phyloP scores from a whole-genome alignment of 2,888 invertebrate species.

The Chamaedrilus cognettii region DNA sequence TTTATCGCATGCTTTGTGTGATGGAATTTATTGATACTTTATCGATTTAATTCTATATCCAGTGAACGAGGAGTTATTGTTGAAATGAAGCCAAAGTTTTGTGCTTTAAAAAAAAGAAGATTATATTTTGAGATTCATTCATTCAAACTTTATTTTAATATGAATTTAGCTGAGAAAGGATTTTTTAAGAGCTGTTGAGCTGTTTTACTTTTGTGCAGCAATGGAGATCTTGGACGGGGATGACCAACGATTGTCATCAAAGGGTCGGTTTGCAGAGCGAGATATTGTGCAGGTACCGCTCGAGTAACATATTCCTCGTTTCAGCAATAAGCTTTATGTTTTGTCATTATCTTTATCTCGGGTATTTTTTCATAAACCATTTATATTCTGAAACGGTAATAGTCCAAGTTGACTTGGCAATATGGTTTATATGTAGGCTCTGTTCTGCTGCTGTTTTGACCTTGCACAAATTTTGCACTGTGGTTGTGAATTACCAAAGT shows the following conservation, averaged over 20 bases:
- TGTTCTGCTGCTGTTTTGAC: too few species aligned
- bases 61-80: not conserved
- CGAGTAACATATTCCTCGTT: not conserved
- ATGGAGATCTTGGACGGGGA: constrained; percentile 54
- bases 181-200: not conserved
- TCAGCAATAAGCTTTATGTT: too few species aligned
- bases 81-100: too few species aligned
- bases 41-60: not conserved
- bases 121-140: not conserved
- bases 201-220: constrained; percentile 29
- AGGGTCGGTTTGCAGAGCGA: constrained; percentile 45
- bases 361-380: too few species aligned
- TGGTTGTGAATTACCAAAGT: too few species aligned
- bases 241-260: constrained; percentile 42
- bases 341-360: too few species aligned
- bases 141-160: not conserved
- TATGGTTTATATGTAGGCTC: too few species aligned
- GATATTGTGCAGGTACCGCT: constrained; percentile 44
- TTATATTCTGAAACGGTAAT: too few species aligned
- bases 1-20: too few species aligned
- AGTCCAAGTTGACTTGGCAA: too few species aligned
- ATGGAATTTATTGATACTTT: not conserved
- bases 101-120: too few species aligned
- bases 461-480: too few species aligned
- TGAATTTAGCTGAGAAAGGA: not conserved